Percentiles rank a stretch among this genome's conserved stretches.
These are phyloP conservation scores for Labroides dimidiatus DNA, from an alignment of 2,797 vertebrate species.

Conservation along the genomic window DNA sequence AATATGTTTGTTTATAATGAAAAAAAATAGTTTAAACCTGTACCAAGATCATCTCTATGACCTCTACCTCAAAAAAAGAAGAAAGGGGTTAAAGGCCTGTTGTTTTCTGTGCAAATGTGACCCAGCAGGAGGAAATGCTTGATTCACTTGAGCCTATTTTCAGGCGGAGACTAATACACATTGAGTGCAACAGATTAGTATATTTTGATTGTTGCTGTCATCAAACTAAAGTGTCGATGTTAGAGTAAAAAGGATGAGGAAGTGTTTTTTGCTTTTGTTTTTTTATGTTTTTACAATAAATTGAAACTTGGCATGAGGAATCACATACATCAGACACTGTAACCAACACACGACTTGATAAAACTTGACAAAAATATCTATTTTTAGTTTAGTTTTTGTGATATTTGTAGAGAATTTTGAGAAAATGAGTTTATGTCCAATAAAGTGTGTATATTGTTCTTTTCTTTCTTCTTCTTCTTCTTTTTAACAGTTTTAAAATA, in stretches of 20 bases:
- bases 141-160: not conserved
- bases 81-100: no score
- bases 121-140: not conserved
- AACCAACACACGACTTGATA: not conserved
- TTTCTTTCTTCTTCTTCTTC: no score
- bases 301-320: not conserved
- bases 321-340: not conserved
- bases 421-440: not conserved
- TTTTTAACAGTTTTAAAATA: not conserved
- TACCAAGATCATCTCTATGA: no score
- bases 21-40: no score
- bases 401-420: not conserved
- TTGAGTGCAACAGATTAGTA: not conserved
- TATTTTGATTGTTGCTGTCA: not conserved
- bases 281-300: not conserved
- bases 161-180: not conserved
- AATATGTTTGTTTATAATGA: no score
- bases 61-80: no score
- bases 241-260: not conserved
- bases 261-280: not conserved
- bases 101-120: not conserved
- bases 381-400: slow-evolving; percentile 12
- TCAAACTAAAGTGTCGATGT: not conserved
- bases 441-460: slow-evolving; percentile 3
- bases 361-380: not conserved